Conservation (phyloP, 2,888 invertebrate species). For the Frankliniella intonsa region DNA sequence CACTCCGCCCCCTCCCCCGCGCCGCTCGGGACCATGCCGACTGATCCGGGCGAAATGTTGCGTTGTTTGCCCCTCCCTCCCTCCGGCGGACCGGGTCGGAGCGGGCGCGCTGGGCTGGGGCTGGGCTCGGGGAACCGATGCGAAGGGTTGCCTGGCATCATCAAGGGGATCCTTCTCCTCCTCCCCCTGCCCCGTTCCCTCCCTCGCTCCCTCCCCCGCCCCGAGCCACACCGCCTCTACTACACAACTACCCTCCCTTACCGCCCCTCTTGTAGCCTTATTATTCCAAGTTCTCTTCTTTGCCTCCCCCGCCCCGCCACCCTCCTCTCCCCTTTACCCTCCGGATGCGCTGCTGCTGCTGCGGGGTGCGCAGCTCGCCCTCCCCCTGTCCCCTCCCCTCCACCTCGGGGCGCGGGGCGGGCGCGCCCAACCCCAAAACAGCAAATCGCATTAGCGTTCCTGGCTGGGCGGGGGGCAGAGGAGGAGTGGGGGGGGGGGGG, state of each 20-base stretch:
- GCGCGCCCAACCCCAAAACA: background rate
- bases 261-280: conserved; percentile 14
- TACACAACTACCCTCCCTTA: background rate
- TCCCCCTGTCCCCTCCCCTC: background rate
- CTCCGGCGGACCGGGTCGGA: conserved; percentile 14
- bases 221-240: background rate
- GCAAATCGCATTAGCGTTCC: background rate
- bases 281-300: background rate
- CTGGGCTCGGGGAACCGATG: too few species aligned
- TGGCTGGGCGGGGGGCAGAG: background rate
- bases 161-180: background rate
- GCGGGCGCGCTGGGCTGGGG: too few species aligned
- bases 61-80: conserved; percentile 34
- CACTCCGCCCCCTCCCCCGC: conserved; percentile 42
- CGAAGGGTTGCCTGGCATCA: background rate
- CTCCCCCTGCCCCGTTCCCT: conserved; percentile 31
- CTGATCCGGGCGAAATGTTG: conserved; percentile 27
- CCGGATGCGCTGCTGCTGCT: background rate
- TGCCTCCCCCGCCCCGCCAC: conserved; percentile 2
- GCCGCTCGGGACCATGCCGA: conserved; percentile 39
- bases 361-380: background rate
- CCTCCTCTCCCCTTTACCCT: conserved; percentile 16
- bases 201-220: conserved; percentile 35
- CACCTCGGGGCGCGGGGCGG: too few species aligned
- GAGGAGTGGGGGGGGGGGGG: background rate